Conservation (phyloP, 2,113 vertebrate species). For the Macrotus californicus region DNA sequence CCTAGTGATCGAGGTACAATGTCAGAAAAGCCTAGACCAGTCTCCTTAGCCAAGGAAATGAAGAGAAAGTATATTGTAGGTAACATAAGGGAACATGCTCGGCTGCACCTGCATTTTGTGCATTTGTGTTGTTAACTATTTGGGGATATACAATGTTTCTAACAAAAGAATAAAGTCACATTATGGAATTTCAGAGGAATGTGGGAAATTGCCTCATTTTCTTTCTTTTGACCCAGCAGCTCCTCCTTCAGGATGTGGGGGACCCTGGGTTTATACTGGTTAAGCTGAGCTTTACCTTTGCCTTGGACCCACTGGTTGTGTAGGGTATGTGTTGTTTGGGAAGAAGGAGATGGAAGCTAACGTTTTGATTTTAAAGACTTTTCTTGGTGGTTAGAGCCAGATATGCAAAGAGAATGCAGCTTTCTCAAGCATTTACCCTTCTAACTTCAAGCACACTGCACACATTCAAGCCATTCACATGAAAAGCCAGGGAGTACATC, state of each 20-base stretch:
- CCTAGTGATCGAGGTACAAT: background rate
- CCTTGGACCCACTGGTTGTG: background rate
- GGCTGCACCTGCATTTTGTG: background rate
- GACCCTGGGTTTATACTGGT: background rate
- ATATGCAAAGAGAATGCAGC: background rate
- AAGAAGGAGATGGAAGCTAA: background rate
- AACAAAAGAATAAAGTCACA: background rate
- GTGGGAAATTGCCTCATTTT: background rate
- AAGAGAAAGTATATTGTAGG: background rate
- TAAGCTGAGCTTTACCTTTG: background rate
- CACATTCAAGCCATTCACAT: background rate
- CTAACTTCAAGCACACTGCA: background rate
- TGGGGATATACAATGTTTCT: background rate
- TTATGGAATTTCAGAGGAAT: background rate
- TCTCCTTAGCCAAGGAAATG: background rate
- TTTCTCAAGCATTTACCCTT: background rate
- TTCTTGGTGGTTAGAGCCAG: background rate
- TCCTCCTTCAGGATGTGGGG: background rate
- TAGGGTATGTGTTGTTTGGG: background rate
- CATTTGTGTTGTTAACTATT: background rate
- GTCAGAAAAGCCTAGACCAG: background rate
- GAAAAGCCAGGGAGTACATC: background rate
- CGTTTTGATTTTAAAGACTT: constrained; percentile 19
- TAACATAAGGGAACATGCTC: background rate
- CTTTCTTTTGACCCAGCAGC: background rate